Evolutionary conservation across 2,113 vertebrate genomes (phyloP), one percentile per base, ranked within the genome.

Genomic region (Psittacula cyanocephala): DNA sequence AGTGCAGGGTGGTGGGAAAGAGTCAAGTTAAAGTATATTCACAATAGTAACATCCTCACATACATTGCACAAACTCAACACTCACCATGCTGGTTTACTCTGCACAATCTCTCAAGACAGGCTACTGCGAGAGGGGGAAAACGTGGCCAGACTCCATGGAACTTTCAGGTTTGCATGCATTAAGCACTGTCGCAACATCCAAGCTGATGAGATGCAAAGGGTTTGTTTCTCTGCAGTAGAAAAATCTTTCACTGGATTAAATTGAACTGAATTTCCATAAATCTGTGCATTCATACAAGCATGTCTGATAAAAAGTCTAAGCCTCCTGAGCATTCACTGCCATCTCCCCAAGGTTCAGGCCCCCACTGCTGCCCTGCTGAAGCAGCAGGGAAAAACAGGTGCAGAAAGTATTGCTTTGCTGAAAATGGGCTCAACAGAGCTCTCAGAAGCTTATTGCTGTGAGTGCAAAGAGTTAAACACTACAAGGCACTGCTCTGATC

Each of bases 391-490:
- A 17, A 11, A n/a, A 83, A 39, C 0, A 0, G 13, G 44, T 35
- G 14, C 67, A 69, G 57, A 19, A 84, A 62, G 19, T 25, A 85
- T 0, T 6, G 1, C 50, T 81, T 57, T 64, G 22, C 46, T 88
- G 60, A 63, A 86, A 85, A 70, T 2, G 0, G 1, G 63, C 39
- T 83, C 68, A 33, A 35, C 18, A n/a, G 46, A 81, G 52, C 72
- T 89, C 69, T 65, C 77, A 62, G 33, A 80, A 84, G 62, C 57
- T 85, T 68, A 33, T 6, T 57, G 37, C 62, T 79, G 69, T 17
- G 77, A 76, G 16, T 35, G 37, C 33, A 77, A 96, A 89, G 88
- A 94, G 95, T 96, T 96, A 96, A 97, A 76, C 70, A 85, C 86
- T 7, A 10, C 75, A 67, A 95, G 88, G 88, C 94, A 93, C 59